Base-by-base conservation (phyloP, 2,797 vertebrate genomes). In the Botia kubotai region DNA sequence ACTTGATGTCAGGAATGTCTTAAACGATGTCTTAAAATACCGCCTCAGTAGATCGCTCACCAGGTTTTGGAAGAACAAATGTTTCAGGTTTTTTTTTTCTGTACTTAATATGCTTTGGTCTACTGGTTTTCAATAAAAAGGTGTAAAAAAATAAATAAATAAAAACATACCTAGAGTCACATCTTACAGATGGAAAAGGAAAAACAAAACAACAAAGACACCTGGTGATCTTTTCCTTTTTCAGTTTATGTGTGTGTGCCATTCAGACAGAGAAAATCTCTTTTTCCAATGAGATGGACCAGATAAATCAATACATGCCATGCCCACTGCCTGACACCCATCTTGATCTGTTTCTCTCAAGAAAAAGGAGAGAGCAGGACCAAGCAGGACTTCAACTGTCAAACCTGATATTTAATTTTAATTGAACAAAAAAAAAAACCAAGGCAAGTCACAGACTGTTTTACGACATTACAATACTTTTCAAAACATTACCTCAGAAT, bases 301-400 rank as follows among this genome's bases (percentile, higher is more conserved):
- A 65, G 62, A 36, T 57, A 4, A 79, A 77, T 86, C 79, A 73
- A 84, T 86, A 82, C 65, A 26, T 71, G 70, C 43, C 77, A 77
- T 84, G 75, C 80, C 76, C 33, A 77, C 66, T 82, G 36, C 50
- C 33, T 52, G 26, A 52, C 52, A 76, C 84, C 73, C 84, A 75
- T 79, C 73, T 82, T 77, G 21, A 72, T 79, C 63, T n/a, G 13
- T 68, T 55, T 75, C 79, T 70, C 46, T 39, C 8, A 46, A 74
- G 58, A 78, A 26, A 4, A 13, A 60, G 39, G 39, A 43, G 39
- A 33, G 16, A 8, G 39, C 1, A 43, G 39, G 14, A 16, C 23
- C 23, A 29, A 29, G 33, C 2, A 12, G 14, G 17, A 39, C 50
- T 69, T 53, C 16, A 53, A 17, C 50, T 53, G 50, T 17, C 16